phyloP scores from a whole-genome alignment of 2,888 invertebrate species.

The Nematopogon swammerdamellus region DNA sequence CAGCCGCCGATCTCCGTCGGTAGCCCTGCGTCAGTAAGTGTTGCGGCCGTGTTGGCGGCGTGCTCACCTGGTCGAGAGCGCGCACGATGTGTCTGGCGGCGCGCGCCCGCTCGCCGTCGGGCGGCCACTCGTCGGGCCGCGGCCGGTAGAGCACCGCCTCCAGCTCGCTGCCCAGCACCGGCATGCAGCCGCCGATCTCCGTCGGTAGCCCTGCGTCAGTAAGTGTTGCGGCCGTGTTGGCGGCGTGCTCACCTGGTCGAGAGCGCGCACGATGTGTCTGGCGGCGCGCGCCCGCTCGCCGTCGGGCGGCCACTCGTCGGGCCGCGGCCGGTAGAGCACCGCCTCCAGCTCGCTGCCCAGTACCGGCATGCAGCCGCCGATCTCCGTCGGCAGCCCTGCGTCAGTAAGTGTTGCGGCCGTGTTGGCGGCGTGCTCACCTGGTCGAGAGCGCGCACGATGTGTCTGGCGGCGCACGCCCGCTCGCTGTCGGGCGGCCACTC shows the following conservation, averaged over 20 bases:
- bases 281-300: conserved; percentile 60
- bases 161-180: conserved; percentile 79
- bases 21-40: conserved; percentile 57
- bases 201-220: conserved; percentile 63
- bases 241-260: too few relatives aligned
- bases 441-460: too few relatives aligned
- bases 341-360: conserved; percentile 77
- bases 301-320: conserved; percentile 74
- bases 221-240: too few relatives aligned
- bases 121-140: conserved; percentile 77
- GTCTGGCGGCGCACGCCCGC: conserved; percentile 42
- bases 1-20: conserved; percentile 73
- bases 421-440: conserved; percentile 70
- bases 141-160: conserved; percentile 74
- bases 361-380: conserved; percentile 80
- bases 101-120: conserved; percentile 61
- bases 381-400: conserved; percentile 66
- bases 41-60: too few relatives aligned
- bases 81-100: conserved; percentile 30
- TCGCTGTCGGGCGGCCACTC: conserved; percentile 79
- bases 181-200: conserved; percentile 75
- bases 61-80: conserved; percentile 52
- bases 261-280: conserved; percentile 26
- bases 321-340: conserved; percentile 71
- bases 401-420: too few relatives aligned